Evolutionary conservation across 2,113 vertebrate species (phyloP), one percentile per base, ranked within the genome.

Genomic region (Equus quagga): DNA sequence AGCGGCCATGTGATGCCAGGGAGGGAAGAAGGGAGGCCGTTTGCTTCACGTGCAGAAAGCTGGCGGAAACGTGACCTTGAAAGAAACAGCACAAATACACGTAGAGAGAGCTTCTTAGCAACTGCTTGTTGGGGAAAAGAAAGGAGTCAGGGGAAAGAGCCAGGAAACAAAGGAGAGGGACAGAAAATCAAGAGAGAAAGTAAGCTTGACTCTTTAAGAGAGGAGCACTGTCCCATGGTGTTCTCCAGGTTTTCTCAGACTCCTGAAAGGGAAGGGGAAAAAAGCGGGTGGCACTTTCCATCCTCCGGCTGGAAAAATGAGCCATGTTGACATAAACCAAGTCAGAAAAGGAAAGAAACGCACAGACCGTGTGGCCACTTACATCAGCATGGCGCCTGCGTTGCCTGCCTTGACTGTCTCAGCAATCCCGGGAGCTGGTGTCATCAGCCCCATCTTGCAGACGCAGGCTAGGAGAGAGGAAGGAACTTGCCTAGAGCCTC

Each of bases 31-130:
- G 6, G 41, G 49, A 86, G 51, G 79, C 24, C 41, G 26, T 78
- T 94, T 62, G 79, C 21, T 87, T 84, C 75, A 64, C 36, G n/a
- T 13, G 36, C 31, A 1, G 69, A 94, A 75, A 92, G 73, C 89
- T 93, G 81, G 46, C 2, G 5, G 44, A 92, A 94, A 94, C 0
- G 23, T 80, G 85, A 85, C 89, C 76, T 84, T 89, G 82, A 83
- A 67, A 51, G 86, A 95, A 89, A 67, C 36, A 67, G 92, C 73
- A 46, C 60, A 54, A 67, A 79, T 8, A 31, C 49, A 72, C 65
- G n/a, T 56, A 92, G 2, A 93, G 65, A 81, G 21, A 72, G 89
- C 70, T 75, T 96, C 92, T 92, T 83, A 92, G 67, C 95, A 95
- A 93, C 82, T 91, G n/a, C 89, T 73, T 49, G 33, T 69, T 56